Base-by-base conservation (phyloP, 2,113 vertebrate species). In the Paraplagusia blochii region DNA sequence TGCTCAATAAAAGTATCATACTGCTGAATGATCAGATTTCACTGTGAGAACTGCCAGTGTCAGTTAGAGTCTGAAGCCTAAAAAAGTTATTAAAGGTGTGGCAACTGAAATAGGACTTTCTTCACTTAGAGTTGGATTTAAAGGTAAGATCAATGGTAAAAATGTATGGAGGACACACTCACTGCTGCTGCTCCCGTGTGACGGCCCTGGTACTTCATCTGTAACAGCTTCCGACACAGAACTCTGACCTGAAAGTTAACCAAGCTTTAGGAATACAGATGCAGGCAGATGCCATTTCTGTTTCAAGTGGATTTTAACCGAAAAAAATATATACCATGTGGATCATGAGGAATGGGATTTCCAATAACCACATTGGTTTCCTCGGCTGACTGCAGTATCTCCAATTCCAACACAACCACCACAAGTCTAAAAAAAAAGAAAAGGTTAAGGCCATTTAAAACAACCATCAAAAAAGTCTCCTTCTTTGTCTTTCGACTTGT, bases 381-480 rank as follows among this genome's bases (percentile, higher is more conserved):
- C 55, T 90, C 89, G 9, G 92, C 92, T 9, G 90, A 87, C 53
- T 91, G 88, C 73, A 97, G 66, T 59, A 97, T 83, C 1, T 88
- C 78, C 68, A 96, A 62, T 17, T 92, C 93, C 76, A 94, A 79
- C 69, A 96, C 80, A 65, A 92, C 77, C 68, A 96, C 82, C 47
- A 94, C 92, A 61, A 43, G 83, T 81, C 94, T 96, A 53, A 3
- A 53, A 44, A 18, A 45, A 11, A 36, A 14, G 47, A 36, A 35
- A 35, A 38, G 8, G 1, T 4, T 11, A 33, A 7, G 42, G 34
- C 58, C 43, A 4, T 43, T 36, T 38, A n/a, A n/a, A n/a, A 10
- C 14, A 36, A 1, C 11, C 22, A 29, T 29, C 60, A 18, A 18
- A 2, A 10, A 54, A n/a, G 6, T 11, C n/a, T n/a, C n/a, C n/a